Base-by-base conservation (phyloP, 2,797 vertebrate genomes). In the Myotis planiceps region DNA sequence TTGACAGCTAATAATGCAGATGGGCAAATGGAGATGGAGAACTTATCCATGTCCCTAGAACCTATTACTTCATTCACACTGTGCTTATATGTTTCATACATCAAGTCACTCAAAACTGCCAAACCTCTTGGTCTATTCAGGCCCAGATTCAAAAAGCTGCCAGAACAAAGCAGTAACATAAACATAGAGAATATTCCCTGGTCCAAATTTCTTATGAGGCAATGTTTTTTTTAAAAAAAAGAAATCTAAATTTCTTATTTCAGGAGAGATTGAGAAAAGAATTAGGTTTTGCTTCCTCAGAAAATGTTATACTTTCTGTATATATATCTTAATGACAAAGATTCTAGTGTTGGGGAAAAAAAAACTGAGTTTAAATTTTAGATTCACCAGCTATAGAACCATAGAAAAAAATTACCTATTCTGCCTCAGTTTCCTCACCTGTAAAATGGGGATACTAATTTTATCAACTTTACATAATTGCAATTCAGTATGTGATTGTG, bases 331-430 rank as follows among this genome's bases (percentile, higher is more conserved):
- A 92, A 53, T 68, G 14, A 83, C n/a, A 68, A 84, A 69, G 7
- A 80, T 16, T 69, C n/a, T 69, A 39, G 19, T 45, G 0, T 51
- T 66, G 45, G 18, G 3, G 3, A 7, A 37, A 29, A 80, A 80
- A 53, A 92, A 27, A 27, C 23, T 23, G 29, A 85, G 18, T 55
- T 96, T 96, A 53, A 89, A 86, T 55, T 86, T 84, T 51, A 75
- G n/a, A 19, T 5, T 78, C 15, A 60, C 5, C 32, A 74, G 71
- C 29, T 92, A 7, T 53, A 34, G 23, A 42, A 84, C 0, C 18
- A 82, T 23, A 2, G 9, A 1, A 25, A 74, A 74, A 88, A 74
- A n/a, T 37, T 7, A 32, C 14, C 6, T 45, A 9, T 53, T 53
- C 51, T 69, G 12, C 16, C 86, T 75, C 32, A 72, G 4, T 72